Evolutionary conservation across 2,888 invertebrate species (phyloP).

Genomic region (Kryphioiulus occultus): DNA sequence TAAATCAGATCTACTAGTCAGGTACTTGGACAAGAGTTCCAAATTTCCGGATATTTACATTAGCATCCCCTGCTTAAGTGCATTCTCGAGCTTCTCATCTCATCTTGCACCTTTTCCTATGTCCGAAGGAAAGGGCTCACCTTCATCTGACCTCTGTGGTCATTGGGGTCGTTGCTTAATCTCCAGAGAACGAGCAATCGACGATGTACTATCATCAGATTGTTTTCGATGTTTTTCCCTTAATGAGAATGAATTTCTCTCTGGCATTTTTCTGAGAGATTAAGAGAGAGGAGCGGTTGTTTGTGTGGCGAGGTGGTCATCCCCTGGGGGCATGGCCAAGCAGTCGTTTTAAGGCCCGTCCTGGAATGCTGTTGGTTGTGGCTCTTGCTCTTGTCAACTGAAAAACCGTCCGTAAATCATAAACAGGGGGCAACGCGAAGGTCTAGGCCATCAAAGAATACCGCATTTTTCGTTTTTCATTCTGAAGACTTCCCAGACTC

Average conservation of each 20-base stretch:
- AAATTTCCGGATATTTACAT: too few relatives aligned
- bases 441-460: conserved; percentile 42
- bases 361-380: conserved; percentile 42
- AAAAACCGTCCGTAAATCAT: not conserved
- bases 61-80: too few relatives aligned
- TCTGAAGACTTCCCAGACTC: conserved; percentile 6
- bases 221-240: not conserved
- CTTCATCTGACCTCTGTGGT: not conserved
- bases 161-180: too few relatives aligned
- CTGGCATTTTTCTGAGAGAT: not conserved
- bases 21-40: too few relatives aligned
- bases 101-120: not conserved
- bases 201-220: not conserved
- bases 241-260: conserved; percentile 29
- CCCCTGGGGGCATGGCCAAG: not conserved
- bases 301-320: not conserved
- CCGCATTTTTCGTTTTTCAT: conserved; percentile 28
- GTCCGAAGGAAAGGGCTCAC: not conserved
- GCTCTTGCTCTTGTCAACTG: conserved; percentile 30
- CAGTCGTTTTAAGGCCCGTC: conserved; percentile 26
- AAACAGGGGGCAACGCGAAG: conserved; percentile 29
- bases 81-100: too few relatives aligned
- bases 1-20: too few relatives aligned
- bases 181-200: not conserved
- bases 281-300: not conserved